Conservation (phyloP, 2,113 vertebrate genomes). For the Pitta sordida region DNA sequence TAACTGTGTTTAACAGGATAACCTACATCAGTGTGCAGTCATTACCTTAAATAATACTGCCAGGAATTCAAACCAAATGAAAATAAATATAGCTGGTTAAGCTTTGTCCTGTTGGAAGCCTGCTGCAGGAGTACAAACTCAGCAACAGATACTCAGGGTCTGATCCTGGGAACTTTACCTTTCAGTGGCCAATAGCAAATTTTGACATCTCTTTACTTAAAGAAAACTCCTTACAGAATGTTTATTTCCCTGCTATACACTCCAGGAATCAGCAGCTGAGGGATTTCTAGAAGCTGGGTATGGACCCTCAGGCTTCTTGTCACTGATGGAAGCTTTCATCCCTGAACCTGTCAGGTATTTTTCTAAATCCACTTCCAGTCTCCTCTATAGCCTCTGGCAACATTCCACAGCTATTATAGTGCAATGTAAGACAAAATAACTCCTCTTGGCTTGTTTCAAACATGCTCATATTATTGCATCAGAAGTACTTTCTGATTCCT, state of each 20-base stretch:
- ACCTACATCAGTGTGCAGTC: not conserved
- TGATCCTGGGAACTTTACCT: not conserved
- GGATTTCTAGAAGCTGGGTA: not conserved
- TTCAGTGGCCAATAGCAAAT: not conserved
- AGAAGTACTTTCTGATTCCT: not conserved
- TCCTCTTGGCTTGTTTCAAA: not conserved
- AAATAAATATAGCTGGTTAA: not conserved
- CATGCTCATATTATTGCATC: not conserved
- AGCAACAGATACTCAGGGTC: not conserved
- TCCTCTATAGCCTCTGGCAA: not conserved
- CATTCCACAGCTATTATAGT: not conserved
- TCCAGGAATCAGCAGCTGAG: not conserved
- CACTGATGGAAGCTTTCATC: not conserved
- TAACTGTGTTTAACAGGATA: not conserved
- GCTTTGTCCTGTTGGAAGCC: not conserved
- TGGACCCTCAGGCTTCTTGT: not conserved
- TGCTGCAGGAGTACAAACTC: not conserved
- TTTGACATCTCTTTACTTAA: not conserved
- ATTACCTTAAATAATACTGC: not conserved
- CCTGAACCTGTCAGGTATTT: not conserved
- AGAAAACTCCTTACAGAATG: not conserved
- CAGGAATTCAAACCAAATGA: not conserved
- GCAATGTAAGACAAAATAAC: not conserved
- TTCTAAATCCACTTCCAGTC: not conserved
- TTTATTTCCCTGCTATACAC: not conserved